phyloP scores from a whole-genome alignment of 1,140 invertebrate species.

The Cotesia glomerata region DNA sequence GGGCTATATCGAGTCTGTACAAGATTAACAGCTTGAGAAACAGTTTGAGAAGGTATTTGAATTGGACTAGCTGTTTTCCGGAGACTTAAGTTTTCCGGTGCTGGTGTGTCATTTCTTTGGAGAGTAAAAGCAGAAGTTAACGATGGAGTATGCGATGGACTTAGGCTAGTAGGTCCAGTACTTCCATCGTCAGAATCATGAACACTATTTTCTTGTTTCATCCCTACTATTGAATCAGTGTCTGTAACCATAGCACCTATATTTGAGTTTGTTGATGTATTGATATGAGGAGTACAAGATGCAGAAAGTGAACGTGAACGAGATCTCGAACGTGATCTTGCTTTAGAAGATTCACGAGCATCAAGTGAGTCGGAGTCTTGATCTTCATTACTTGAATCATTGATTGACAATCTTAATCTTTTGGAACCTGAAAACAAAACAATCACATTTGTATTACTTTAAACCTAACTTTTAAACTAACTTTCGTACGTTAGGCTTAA shows the following conservation, averaged over 20 bases:
- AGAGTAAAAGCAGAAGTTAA: slow-evolving; percentile 55
- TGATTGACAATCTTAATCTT: slow-evolving; percentile 62
- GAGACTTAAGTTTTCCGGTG: slow-evolving; percentile 70
- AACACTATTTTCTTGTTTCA: slow-evolving; percentile 48
- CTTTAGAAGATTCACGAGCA: slow-evolving; percentile 37
- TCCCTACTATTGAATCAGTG: slow-evolving; percentile 36
- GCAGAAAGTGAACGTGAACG: slow-evolving; percentile 42
- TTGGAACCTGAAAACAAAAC: slow-evolving; percentile 62
- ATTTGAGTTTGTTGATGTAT: slow-evolving; percentile 14
- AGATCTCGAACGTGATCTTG: slow-evolving; percentile 39
- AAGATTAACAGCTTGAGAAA: slow-evolving; percentile 54
- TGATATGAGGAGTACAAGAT: slow-evolving; percentile 14
- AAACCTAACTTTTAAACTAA: not conserved
- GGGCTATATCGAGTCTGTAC: slow-evolving; percentile 56
- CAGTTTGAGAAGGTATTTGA: slow-evolving; percentile 47
- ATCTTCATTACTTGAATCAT: slow-evolving; percentile 62
- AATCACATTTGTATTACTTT: not conserved
- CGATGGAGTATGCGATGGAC: slow-evolving; percentile 55
- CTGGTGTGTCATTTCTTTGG: slow-evolving; percentile 64
- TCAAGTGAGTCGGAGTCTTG: slow-evolving; percentile 63
- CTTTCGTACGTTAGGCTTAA: too few relatives aligned
- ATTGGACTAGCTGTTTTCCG: slow-evolving; percentile 54
- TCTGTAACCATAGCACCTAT: slow-evolving; percentile 1
- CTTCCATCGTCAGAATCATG: slow-evolving; percentile 56
- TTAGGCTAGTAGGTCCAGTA: slow-evolving; percentile 53